Conservation (phyloP, 2,888 invertebrate genomes). For the Podabrus alpinus region DNA sequence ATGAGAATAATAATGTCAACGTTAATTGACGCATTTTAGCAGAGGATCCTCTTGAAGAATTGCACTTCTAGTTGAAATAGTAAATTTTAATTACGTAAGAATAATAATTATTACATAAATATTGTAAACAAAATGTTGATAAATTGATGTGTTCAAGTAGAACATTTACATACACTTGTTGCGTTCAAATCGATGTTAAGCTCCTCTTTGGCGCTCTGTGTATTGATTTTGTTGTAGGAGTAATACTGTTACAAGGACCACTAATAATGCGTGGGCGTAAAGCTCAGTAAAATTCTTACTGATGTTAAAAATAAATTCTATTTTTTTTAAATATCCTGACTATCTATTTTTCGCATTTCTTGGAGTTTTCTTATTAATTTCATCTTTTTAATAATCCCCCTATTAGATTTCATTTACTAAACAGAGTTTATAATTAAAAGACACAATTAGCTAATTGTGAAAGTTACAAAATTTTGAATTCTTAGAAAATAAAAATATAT, state of each 20-base stretch:
- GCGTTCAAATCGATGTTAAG: conserved; percentile 32
- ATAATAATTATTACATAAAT: conserved; percentile 7
- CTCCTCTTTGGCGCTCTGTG: conserved; percentile 33
- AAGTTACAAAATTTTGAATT: too few species aligned
- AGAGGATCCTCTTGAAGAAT: too few species aligned
- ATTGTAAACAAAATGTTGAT: conserved; percentile 30
- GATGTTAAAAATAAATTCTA: conserved; percentile 26
- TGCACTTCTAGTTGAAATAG: too few species aligned
- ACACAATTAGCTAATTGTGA: too few species aligned
- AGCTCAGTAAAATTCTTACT: conserved; percentile 26
- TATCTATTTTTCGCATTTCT: background rate
- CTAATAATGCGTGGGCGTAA: conserved; percentile 26
- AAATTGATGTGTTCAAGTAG: conserved; percentile 30
- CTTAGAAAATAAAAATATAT: too few species aligned
- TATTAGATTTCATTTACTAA: too few species aligned
- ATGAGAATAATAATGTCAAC: too few species aligned
- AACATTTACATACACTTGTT: conserved; percentile 35
- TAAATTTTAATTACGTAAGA: background rate
- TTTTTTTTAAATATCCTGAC: background rate
- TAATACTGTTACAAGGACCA: conserved; percentile 30
- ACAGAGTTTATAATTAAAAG: too few species aligned
- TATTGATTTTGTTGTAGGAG: conserved; percentile 37
- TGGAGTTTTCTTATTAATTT: too few species aligned
- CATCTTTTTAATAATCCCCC: too few species aligned
- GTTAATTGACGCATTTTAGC: too few species aligned